Base-by-base conservation (phyloP, 2,113 vertebrate species). In the Tachysurus vachellii region DNA sequence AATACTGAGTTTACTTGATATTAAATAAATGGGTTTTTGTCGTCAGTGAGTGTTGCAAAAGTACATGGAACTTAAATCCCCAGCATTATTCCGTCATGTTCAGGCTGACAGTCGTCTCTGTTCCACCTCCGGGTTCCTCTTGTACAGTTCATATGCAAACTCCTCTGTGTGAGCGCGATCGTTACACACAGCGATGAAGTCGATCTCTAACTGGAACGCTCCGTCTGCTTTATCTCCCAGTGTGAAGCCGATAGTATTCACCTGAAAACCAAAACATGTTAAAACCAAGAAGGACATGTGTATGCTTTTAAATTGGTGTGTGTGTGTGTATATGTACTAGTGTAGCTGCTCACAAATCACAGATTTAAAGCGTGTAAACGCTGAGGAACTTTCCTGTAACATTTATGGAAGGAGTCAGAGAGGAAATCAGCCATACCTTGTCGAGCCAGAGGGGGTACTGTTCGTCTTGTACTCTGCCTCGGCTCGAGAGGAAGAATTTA, bases 401-500 rank as follows among this genome's bases (percentile, higher is more conserved):
- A n/a, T n/a, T n/a, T n/a, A n/a, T n/a, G 13, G 6, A 47, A 21
- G n/a, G 10, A 54, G 4, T 68, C 5, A 19, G 12, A 1, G 71
- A n/a, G 23, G 68, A 80, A 90, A 83, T 7, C 4, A 56, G 66
- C 50, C 59, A 75, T 90, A 97, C 98, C 96, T 97, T 98, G 88
- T 99, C 98, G 70, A 96, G 84, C 94, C 94, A 93, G 10, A 99
- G 44, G n/a, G 89, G 86, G 81, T 95, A 90, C 87, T 99, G 98
- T n/a, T 85, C 28, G 85, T 99, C 98, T 79, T 97, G 97, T 90
- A 99, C 89, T 93, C 97, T 96, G 77, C 98, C 97, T 17, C 91
- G 94, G 93, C 95, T 96, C 76, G 97, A 94, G n/a, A 98, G 92
- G 89, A 99, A 98, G 91, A 99, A 99, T 92, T 99, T 99, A 17